A percentile compares a stretch with the other conserved stretches of the same genome.
These are phyloP conservation scores for Zeuzera pyrina DNA, from an alignment of 2,888 invertebrate species.

Conservation along the genomic window DNA sequence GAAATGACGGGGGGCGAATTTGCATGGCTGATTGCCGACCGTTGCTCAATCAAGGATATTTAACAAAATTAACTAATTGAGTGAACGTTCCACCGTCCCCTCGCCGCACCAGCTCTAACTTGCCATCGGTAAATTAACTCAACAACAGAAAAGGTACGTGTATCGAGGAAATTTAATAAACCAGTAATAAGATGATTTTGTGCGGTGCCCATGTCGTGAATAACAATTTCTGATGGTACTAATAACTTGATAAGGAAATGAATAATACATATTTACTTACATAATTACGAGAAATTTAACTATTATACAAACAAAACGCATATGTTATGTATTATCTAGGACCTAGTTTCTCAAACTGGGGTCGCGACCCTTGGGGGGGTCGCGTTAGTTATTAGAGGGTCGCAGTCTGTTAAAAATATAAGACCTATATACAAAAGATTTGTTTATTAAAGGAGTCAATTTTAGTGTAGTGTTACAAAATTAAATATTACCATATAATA, in stretches of 20 bases:
- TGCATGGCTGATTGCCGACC: constrained; percentile 71
- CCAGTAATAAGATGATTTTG: constrained; percentile 42
- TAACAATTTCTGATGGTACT: neutral
- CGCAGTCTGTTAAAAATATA: no score
- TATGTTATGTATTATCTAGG: no score
- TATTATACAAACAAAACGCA: no score
- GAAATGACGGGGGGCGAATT: constrained; percentile 52
- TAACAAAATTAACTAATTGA: constrained; percentile 72
- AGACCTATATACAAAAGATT: no score
- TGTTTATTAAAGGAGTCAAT: no score
- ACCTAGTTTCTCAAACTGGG: no score
- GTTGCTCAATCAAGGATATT: constrained; percentile 71
- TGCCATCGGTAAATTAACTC: constrained; percentile 40
- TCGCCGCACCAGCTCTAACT: constrained; percentile 22
- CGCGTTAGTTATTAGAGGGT: no score
- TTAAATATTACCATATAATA: no score
- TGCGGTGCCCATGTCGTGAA: constrained; percentile 22
- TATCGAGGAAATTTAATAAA: constrained; percentile 53
- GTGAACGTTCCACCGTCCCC: constrained; percentile 49
- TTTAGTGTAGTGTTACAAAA: no score
- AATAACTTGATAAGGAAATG: neutral
- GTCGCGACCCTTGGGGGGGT: no score
- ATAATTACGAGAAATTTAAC: constrained; percentile 3
- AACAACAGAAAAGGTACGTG: constrained; percentile 47
- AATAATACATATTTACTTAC: neutral